Conservation (phyloP, 2,797 vertebrate species). For the Botia kubotai region DNA sequence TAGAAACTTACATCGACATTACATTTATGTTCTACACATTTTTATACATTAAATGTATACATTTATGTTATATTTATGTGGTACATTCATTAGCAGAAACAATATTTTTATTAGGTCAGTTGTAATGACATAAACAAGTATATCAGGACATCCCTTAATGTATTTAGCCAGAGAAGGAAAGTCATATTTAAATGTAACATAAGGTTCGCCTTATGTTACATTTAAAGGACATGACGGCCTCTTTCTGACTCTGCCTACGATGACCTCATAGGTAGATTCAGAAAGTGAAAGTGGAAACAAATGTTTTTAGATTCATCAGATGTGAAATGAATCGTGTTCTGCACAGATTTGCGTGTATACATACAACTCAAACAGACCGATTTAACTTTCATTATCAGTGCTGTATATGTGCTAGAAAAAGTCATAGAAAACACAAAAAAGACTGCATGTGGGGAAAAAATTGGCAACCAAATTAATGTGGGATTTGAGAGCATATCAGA, state of each 20-base stretch:
- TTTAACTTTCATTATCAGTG: not conserved
- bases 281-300: constrained; percentile 70
- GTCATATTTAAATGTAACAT: constrained; percentile 82
- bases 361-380: not conserved
- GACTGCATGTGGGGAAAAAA: not conserved
- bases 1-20: constrained; percentile 3
- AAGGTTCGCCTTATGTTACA: constrained; percentile 82
- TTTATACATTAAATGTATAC: no score
- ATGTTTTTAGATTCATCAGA: constrained; percentile 51
- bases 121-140: not conserved
- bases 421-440: not conserved
- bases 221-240: constrained; percentile 76
- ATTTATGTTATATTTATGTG: no score
- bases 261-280: constrained; percentile 81
- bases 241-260: constrained; percentile 81
- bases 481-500: not conserved
- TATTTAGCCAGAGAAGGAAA: constrained; percentile 10
- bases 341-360: not conserved
- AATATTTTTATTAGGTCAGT: not conserved
- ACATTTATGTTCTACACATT: not conserved
- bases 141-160: not conserved
- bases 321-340: not conserved
- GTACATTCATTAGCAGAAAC: not conserved
- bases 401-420: not conserved
- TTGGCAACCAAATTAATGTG: not conserved